Evolutionary conservation across 2,888 invertebrate genomes (phyloP).

Genomic region (Protodeltote pygarga): DNA sequence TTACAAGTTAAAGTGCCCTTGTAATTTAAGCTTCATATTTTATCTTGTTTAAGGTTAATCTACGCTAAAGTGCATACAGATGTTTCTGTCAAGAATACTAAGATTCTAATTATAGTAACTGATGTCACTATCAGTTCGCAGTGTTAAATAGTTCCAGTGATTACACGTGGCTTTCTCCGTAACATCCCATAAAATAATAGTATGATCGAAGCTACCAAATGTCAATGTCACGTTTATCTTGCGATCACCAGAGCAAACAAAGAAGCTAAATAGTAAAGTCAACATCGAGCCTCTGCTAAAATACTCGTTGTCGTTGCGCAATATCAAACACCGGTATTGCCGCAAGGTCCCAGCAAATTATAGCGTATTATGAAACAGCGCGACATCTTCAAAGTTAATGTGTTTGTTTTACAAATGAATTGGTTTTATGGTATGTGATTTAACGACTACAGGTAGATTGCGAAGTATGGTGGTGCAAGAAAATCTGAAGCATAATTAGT

Average conservation of each 20-base stretch:
- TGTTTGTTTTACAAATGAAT: constrained; percentile 44
- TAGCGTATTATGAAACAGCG: constrained; percentile 47
- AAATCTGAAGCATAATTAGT: constrained; percentile 9
- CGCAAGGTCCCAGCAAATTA: constrained; percentile 52
- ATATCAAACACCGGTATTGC: constrained; percentile 34
- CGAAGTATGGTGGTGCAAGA: neutral
- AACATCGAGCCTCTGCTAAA: constrained; percentile 46
- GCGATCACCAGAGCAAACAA: constrained; percentile 31
- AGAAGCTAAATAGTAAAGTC: constrained; percentile 33
- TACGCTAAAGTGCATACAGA: constrained; percentile 1
- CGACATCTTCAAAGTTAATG: constrained; percentile 47
- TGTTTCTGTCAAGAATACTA: constrained; percentile 4
- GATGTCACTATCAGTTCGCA: constrained; percentile 15
- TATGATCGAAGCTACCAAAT: constrained; percentile 27
- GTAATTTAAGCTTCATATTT: constrained; percentile 19
- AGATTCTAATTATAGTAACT: constrained; percentile 9
- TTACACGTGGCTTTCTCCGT: constrained; percentile 19
- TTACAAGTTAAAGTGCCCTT: constrained; percentile 11
- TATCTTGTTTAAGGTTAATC: constrained; percentile 10
- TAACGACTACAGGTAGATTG: constrained; percentile 23
- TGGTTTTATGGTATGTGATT: constrained; percentile 30
- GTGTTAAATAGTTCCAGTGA: constrained; percentile 1
- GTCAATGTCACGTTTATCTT: constrained; percentile 48
- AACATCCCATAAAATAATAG: constrained; percentile 24
- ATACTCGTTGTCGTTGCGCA: constrained; percentile 41